Evolutionary conservation across 1,140 invertebrate species (phyloP).

Genomic region (Aporrectodea caliginosa): DNA sequence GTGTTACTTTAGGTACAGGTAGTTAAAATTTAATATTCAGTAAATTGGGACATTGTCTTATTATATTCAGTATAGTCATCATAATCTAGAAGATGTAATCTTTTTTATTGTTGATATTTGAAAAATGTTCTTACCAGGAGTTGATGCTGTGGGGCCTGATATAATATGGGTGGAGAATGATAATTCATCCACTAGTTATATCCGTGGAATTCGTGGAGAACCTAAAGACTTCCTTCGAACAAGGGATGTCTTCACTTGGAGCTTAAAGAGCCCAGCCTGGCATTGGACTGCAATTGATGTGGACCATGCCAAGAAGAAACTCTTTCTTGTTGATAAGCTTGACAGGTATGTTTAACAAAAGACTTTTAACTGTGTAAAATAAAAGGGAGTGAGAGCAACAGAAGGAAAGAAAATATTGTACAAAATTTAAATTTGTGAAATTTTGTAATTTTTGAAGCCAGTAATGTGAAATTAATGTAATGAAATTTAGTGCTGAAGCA

Average conservation of each 20-base stretch:
- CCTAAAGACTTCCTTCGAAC: slow-evolving; percentile 19
- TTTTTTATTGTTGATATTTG: not conserved
- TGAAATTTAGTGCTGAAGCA: too few relatives aligned
- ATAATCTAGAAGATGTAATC: too few relatives aligned
- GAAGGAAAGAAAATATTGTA: too few relatives aligned
- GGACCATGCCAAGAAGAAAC: slow-evolving; percentile 18
- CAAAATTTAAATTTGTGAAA: too few relatives aligned
- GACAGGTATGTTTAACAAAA: slow-evolving; percentile 12
- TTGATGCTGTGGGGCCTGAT: slow-evolving; percentile 19
- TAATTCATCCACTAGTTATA: slow-evolving; percentile 7
- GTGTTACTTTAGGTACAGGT: too few relatives aligned
- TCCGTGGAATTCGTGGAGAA: slow-evolving; percentile 18
- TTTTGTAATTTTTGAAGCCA: too few relatives aligned
- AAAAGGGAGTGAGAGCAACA: too few relatives aligned
- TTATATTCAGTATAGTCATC: too few relatives aligned
- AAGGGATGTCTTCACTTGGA: slow-evolving; percentile 1
- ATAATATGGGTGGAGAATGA: slow-evolving; percentile 28
- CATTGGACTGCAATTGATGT: slow-evolving; percentile 25
- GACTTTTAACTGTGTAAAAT: not conserved
- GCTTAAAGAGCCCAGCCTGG: slow-evolving; percentile 22
- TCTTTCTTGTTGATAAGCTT: slow-evolving; percentile 23
- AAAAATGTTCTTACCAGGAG: slow-evolving; percentile 4
- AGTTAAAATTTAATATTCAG: too few relatives aligned
- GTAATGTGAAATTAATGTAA: too few relatives aligned
- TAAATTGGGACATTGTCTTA: too few relatives aligned